Conservation (phyloP, 2,113 vertebrate genomes). For the Mohoua ochrocephala region DNA sequence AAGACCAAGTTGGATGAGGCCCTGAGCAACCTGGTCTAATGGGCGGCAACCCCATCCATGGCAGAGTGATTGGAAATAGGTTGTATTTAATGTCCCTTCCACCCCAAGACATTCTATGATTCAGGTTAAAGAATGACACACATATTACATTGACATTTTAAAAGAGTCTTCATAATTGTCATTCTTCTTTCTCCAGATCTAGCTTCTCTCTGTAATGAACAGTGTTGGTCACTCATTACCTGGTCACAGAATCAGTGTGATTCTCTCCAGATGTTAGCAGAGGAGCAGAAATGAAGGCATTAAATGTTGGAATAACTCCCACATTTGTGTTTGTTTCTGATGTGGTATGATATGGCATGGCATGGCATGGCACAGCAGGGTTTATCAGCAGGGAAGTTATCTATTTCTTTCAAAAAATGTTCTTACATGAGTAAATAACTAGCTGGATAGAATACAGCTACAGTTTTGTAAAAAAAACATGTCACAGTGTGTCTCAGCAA, state of each 20-base stretch:
- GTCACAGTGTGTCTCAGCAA: neutral
- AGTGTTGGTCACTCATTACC: neutral
- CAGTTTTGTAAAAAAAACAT: neutral
- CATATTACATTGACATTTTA: neutral
- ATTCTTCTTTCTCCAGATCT: neutral
- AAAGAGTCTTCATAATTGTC: neutral
- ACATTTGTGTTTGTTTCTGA: neutral
- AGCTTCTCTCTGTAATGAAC: neutral
- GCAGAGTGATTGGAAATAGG: neutral
- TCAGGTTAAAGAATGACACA: neutral
- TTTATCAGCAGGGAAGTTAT: neutral
- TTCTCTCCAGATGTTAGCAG: neutral
- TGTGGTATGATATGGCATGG: neutral
- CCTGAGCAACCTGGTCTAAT: neutral
- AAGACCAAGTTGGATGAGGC: neutral
- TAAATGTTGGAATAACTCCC: neutral
- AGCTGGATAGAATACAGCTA: neutral
- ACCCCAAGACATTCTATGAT: neutral
- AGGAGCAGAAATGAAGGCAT: neutral
- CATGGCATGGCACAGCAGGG: no score
- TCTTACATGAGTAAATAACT: neutral
- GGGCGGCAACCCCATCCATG: neutral
- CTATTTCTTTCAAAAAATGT: neutral
- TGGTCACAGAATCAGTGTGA: neutral
- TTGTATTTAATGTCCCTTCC: neutral